Evolutionary conservation across 2,113 vertebrate species (phyloP), one percentile per base, ranked within the genome.

Genomic region (Ivindomyrus marchei): DNA sequence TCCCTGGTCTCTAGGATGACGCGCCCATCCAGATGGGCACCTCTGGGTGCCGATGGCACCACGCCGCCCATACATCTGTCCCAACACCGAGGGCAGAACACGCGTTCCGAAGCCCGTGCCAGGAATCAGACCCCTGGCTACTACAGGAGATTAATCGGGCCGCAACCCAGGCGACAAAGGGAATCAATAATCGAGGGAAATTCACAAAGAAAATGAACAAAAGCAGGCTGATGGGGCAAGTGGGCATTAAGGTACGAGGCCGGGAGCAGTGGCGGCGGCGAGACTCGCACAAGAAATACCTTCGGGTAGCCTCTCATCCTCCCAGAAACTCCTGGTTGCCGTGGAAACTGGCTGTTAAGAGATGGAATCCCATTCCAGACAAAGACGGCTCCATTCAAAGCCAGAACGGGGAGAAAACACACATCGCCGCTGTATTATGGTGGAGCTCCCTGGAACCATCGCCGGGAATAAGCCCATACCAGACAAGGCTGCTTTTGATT

Each of bases 301-400:
- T 11, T 0, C 27, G 7, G 85, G 89, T 80, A 88, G 11, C 24
- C 36, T 84, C 56, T 5, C 21, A 27, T 74, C 39, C 45, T n/a
- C 88, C 88, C 84, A 66, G 90, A 94, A 92, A 91, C 91, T 90
- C 91, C 31, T 46, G 56, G 95, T 95, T 94, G 92, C 94, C 93
- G 92, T 94, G 94, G 94, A 90, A 90, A 96, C 93, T 11, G 45
- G 89, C 89, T 88, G 90, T 17, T 83, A 87, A 90, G 77, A 91
- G 92, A 93, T 86, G 90, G 88, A 94, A 91, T 58, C 89, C 84
- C 66, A 88, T 49, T 56, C 21, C 88, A 39, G 50, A 21, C 24
- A 36, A 89, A 58, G 88, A 52, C 27, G 83, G 70, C 91, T 91
- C 45, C 46, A 85, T 84, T 92, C 90, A 88, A 8, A 24, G 47